phyloP scores from a whole-genome alignment of 1,140 invertebrate genomes.

The Diachasma alloeum region DNA sequence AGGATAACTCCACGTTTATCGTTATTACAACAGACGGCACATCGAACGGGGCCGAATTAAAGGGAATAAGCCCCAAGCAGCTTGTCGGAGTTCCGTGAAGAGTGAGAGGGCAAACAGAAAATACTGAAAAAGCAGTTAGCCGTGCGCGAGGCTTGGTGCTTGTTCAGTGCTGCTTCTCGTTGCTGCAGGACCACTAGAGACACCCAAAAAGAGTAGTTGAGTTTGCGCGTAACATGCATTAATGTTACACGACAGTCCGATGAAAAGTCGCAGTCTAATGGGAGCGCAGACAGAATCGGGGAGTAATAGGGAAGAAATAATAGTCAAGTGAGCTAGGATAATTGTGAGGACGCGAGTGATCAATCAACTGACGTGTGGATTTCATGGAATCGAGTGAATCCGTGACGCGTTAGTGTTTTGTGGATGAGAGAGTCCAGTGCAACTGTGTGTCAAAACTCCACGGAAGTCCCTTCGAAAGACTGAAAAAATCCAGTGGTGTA shows the following conservation, averaged over 20 bases:
- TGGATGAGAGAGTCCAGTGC: neutral
- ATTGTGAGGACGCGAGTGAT: too few species aligned
- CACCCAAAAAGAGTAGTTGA: constrained; percentile 8
- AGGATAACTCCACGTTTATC: too few species aligned
- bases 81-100: neutral
- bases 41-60: neutral
- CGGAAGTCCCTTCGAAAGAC: neutral
- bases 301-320: neutral
- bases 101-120: neutral
- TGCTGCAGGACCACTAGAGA: constrained; percentile 16
- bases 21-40: too few species aligned
- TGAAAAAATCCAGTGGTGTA: neutral
- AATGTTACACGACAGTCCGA: neutral
- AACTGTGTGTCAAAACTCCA: neutral
- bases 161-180: neutral
- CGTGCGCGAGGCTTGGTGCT: constrained; percentile 32
- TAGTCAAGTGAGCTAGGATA: neutral
- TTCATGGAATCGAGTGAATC: neutral
- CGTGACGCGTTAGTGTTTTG: neutral
- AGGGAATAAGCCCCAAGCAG: neutral
- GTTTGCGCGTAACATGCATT: constrained; percentile 6
- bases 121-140: constrained; percentile 25
- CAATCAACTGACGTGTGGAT: too few species aligned
- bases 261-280: constrained; percentile 3
- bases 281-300: neutral